phyloP scores from a whole-genome alignment of 2,797 vertebrate genomes.

The Luscinia luscinia region DNA sequence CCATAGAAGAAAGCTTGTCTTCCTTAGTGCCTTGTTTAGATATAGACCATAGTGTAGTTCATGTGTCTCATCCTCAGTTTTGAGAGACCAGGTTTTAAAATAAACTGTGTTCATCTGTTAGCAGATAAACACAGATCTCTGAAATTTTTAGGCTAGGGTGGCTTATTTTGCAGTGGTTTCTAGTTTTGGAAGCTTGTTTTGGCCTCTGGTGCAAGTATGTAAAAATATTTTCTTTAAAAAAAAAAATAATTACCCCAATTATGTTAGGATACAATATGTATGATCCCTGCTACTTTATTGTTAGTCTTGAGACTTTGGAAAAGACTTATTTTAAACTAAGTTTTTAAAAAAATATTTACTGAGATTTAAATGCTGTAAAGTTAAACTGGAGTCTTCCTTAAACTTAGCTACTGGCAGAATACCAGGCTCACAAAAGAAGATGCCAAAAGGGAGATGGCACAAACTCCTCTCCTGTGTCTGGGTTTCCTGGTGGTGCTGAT shows the following conservation, averaged over 20 bases:
- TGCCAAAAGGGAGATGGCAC: not conserved
- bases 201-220: not conserved
- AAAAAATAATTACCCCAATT: not conserved
- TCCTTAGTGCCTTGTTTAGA: not conserved
- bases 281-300: not conserved
- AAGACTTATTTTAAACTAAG: not conserved
- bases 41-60: not conserved
- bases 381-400: not conserved
- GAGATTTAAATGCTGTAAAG: not conserved
- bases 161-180: not conserved
- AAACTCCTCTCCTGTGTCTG: rapidly evolving
- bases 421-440: not conserved
- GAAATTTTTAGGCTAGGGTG: not conserved
- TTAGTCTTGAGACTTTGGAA: not conserved
- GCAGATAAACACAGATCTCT: not conserved
- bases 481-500: not conserved
- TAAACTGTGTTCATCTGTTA: not conserved
- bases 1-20: not conserved
- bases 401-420: not conserved
- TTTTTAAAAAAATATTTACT: not conserved
- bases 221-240: conserved; percentile 5
- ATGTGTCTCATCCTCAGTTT: not conserved
- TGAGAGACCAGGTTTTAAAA: not conserved
- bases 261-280: not conserved
- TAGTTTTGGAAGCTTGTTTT: conserved; percentile 29